Evolutionary conservation across 2,888 invertebrate species (phyloP).

Genomic region (Hymenopus coronatus): DNA sequence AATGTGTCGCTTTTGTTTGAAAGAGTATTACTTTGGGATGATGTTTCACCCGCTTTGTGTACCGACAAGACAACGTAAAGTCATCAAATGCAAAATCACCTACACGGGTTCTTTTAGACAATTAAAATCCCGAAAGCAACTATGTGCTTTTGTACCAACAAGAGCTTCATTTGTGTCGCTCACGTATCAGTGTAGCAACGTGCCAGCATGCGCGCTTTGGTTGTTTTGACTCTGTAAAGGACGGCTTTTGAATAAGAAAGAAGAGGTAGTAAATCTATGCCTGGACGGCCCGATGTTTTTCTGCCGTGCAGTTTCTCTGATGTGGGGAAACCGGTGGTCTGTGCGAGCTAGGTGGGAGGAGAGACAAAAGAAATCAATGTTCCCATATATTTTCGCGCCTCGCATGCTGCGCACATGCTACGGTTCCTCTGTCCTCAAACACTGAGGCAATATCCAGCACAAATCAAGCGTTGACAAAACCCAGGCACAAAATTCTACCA

Average conservation of each 20-base stretch:
- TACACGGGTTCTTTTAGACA: not conserved
- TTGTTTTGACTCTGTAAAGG: not conserved
- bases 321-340: not conserved
- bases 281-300: not conserved
- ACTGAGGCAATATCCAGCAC: not conserved
- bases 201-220: not conserved
- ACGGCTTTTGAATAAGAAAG: not conserved
- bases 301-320: not conserved
- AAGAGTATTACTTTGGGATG: no score
- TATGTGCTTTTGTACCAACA: not conserved
- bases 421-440: not conserved
- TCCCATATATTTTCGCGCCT: not conserved
- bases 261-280: not conserved
- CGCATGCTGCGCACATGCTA: not conserved
- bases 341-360: not conserved
- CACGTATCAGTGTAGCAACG: not conserved
- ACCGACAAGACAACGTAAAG: not conserved
- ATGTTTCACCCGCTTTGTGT: no score
- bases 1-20: no score
- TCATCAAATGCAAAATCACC: not conserved
- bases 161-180: not conserved
- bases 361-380: not conserved
- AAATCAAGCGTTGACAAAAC: not conserved
- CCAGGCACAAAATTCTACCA: not conserved
- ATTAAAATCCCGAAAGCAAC: not conserved